phyloP scores from a whole-genome alignment of 1,140 invertebrate genomes.

The Drosophila teissieri region DNA sequence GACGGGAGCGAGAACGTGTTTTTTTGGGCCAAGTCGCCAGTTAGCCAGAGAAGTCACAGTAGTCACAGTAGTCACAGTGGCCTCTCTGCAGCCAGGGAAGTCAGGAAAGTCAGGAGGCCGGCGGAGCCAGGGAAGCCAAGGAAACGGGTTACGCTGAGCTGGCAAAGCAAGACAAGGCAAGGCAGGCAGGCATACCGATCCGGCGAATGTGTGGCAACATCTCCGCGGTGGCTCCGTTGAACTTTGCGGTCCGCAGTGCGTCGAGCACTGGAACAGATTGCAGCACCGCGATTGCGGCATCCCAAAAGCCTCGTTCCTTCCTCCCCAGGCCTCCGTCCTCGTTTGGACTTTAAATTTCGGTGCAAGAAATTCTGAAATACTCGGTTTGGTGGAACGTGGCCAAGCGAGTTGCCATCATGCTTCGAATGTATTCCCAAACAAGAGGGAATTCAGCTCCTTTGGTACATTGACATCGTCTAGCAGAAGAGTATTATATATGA shows the following conservation, averaged over 20 bases:
- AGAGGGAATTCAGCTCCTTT: no score
- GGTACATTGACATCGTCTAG: no score
- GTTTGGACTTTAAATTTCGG: not conserved
- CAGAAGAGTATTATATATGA: no score
- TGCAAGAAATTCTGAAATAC: not conserved
- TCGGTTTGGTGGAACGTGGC: not conserved
- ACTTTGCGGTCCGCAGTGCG: constrained; percentile 24
- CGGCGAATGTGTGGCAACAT: constrained; percentile 44
- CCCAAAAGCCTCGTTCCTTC: constrained; percentile 6
- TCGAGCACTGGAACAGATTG: constrained; percentile 27
- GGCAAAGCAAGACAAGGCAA: not conserved
- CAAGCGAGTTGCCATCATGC: not conserved
- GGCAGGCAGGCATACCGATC: constrained; percentile 13
- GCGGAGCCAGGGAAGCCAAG: constrained; percentile 10
- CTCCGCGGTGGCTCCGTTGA: constrained; percentile 27
- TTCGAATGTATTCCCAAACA: no score
- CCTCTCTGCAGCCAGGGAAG: not conserved
- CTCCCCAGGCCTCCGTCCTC: not conserved
- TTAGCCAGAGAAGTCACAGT: not conserved
- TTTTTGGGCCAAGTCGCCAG: constrained; percentile 19
- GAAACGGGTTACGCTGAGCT: constrained; percentile 53
- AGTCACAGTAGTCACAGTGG: no score
- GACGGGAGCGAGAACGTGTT: constrained; percentile 61
- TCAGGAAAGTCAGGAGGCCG: not conserved
- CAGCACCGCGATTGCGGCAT: constrained; percentile 31